Conservation (phyloP, 2,113 vertebrate species). For the Zapus hudsonius region DNA sequence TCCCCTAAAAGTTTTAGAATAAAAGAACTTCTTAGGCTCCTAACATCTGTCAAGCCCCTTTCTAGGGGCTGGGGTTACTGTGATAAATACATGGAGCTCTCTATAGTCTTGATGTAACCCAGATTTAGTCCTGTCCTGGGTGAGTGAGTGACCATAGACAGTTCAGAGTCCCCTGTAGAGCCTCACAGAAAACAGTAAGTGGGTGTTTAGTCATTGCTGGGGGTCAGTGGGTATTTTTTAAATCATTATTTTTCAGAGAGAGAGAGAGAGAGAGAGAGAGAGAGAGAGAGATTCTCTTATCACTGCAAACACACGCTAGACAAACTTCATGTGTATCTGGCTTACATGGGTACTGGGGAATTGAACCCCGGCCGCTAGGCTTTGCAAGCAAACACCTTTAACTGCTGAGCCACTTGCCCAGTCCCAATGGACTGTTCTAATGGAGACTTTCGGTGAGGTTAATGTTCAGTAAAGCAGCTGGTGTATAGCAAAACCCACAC, state of each 20-base stretch:
- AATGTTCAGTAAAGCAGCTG: background rate
- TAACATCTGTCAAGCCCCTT: background rate
- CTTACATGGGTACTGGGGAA: too few species aligned
- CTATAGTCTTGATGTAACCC: too few species aligned
- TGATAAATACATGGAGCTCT: background rate
- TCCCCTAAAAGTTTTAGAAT: background rate
- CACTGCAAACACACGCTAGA: too few species aligned
- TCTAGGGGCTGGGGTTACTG: background rate
- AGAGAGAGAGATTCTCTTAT: too few species aligned
- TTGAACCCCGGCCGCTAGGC: too few species aligned
- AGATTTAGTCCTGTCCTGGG: accelerated
- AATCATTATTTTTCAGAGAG: too few species aligned
- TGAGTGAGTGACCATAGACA: too few species aligned
- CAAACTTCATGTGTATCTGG: too few species aligned
- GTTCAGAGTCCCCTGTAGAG: background rate
- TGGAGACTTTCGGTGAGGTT: background rate
- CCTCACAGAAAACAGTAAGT: background rate
- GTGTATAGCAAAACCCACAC: background rate
- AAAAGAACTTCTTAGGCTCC: background rate
- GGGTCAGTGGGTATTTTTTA: background rate
- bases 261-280: too few species aligned
- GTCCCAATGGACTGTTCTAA: background rate
- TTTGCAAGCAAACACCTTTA: too few species aligned
- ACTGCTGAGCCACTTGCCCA: too few species aligned
- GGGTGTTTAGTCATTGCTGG: accelerated